Evolutionary conservation across 2,113 vertebrate genomes (phyloP).

Genomic region (Gadus chalcogrammus): DNA sequence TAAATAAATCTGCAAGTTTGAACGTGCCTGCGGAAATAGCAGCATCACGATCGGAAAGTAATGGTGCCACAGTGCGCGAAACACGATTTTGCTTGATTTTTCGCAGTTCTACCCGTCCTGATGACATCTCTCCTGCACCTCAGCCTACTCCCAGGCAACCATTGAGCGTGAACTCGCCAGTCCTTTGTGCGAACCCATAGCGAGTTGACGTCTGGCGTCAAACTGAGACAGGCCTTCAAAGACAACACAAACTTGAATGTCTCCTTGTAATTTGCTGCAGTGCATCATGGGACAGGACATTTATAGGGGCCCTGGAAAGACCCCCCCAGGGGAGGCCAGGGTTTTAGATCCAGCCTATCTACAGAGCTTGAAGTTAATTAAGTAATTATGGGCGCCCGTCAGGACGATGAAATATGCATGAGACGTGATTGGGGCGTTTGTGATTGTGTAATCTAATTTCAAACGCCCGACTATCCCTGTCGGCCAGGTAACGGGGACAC

Average conservation of each 20-base stretch:
- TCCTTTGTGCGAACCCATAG: no score
- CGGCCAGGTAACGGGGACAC: slow-evolving; percentile 49
- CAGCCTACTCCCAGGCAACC: no score
- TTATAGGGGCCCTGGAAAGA: slow-evolving; percentile 42
- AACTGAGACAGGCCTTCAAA: no score
- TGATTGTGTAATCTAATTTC: slow-evolving; percentile 78
- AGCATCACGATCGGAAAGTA: no score
- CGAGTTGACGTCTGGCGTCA: no score
- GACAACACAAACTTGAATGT: slow-evolving; percentile 15
- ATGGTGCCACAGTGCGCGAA: no score
- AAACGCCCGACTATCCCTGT: slow-evolving; percentile 44
- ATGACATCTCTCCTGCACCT: no score
- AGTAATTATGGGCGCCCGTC: slow-evolving; percentile 75
- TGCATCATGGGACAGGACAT: slow-evolving; percentile 60
- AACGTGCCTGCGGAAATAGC: no score
- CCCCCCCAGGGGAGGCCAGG: slow-evolving; percentile 48
- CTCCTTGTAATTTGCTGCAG: slow-evolving; percentile 50
- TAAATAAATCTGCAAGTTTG: no score
- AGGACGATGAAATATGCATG: slow-evolving; percentile 74
- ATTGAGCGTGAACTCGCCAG: no score
- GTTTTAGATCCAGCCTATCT: slow-evolving; percentile 68
- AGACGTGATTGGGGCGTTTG: slow-evolving; percentile 72
- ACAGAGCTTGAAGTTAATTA: slow-evolving; percentile 76
- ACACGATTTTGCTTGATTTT: no score
- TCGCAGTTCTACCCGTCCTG: no score